A percentile compares a stretch with the other conserved stretches of the same genome.
phyloP scores from a whole-genome alignment of 2,797 vertebrate genomes.

The Characodon lateralis region DNA sequence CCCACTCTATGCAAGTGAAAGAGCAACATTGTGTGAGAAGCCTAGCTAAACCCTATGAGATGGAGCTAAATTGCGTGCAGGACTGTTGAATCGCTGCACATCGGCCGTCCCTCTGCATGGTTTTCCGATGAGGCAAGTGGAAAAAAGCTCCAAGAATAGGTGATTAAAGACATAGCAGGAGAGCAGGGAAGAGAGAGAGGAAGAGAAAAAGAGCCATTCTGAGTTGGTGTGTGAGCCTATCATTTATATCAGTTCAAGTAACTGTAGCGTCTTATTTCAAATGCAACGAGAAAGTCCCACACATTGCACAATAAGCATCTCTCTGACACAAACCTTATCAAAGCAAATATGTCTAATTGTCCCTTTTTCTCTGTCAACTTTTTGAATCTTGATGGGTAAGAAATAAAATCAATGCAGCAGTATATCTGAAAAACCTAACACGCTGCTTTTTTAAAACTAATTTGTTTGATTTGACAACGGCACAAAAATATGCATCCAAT shows the following conservation, averaged over 20 bases:
- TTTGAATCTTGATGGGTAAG: background rate
- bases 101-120: slow-evolving; percentile 74
- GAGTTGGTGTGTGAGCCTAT: slow-evolving; percentile 31
- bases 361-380: background rate
- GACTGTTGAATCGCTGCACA: slow-evolving; percentile 74
- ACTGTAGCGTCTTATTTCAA: slow-evolving; percentile 48
- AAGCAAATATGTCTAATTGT: background rate
- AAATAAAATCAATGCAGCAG: background rate
- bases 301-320: slow-evolving; percentile 14
- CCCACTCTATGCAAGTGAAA: slow-evolving; percentile 1
- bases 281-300: slow-evolving; percentile 33
- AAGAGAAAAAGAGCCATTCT: slow-evolving; percentile 55
- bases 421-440: background rate
- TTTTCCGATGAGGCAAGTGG: slow-evolving; percentile 85
- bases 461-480: background rate
- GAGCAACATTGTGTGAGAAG: slow-evolving; percentile 38
- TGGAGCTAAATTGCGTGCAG: slow-evolving; percentile 78
- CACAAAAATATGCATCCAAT: background rate
- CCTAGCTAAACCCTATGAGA: slow-evolving; percentile 74
- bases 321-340: background rate
- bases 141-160: slow-evolving; percentile 85
- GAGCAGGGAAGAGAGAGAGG: slow-evolving; percentile 38
- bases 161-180: slow-evolving; percentile 77
- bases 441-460: background rate
- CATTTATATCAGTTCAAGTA: slow-evolving; percentile 53